Conservation (phyloP, 2,888 invertebrate genomes). For the Rhamphomyia laevipes region DNA sequence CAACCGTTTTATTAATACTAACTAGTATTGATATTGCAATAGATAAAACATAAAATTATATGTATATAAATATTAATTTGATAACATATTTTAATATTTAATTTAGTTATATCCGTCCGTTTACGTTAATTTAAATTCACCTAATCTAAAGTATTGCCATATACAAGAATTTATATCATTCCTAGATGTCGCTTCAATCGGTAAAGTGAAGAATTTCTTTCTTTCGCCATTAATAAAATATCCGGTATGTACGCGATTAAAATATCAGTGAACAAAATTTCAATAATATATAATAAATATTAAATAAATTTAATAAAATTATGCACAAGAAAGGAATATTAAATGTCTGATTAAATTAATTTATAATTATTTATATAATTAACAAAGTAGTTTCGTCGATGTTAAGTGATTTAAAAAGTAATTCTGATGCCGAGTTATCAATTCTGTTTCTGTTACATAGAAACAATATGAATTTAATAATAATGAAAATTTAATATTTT, state of each 20-base stretch:
- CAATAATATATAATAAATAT: slow-evolving; percentile 6
- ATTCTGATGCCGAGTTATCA: slow-evolving; percentile 1
- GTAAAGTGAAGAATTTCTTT: slow-evolving; percentile 15
- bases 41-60: too few relatives aligned
- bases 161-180: too few relatives aligned
- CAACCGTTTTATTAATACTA: too few relatives aligned
- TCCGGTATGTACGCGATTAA: slow-evolving; percentile 35
- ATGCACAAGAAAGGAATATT: slow-evolving; percentile 1
- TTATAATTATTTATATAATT: slow-evolving; percentile 15
- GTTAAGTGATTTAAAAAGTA: slow-evolving; percentile 22
- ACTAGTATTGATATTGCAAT: too few relatives aligned
- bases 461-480: neutral
- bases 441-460: neutral
- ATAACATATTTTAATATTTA: too few relatives aligned
- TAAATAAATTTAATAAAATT: too few relatives aligned
- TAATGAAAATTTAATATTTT: slow-evolving; percentile 3
- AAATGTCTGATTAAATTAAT: slow-evolving; percentile 7
- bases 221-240: slow-evolving; percentile 37
- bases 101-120: too few relatives aligned
- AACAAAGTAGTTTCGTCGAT: slow-evolving; percentile 17
- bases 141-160: too few relatives aligned
- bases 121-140: too few relatives aligned
- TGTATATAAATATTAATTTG: too few relatives aligned
- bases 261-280: slow-evolving; percentile 16
- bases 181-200: too few relatives aligned